Evolutionary conservation across 2,113 vertebrate species (phyloP), one percentile per base, ranked within the genome.

Genomic region (Numenius arquata): DNA sequence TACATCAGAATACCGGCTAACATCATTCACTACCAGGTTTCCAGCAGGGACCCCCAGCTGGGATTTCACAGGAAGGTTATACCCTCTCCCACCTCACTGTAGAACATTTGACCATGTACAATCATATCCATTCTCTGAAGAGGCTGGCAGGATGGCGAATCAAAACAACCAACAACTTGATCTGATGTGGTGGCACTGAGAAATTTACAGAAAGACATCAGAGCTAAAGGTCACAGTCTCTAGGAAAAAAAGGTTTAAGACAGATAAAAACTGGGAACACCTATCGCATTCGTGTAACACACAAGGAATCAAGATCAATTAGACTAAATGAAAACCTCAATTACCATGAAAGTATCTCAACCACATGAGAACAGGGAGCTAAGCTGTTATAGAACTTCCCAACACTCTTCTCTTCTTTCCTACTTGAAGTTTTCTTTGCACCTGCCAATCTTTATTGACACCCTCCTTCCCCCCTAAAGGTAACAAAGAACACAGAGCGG

Each of bases 301-400:
- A 73, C 7, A 32, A 85, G 16, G 40, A 88, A 65, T 83, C 23
- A 61, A 86, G 45, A 85, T 36, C n/a, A 82, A 50, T 48, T 6
- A 66, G 13, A 71, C 9, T 59, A 78, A 66, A 91, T 6, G 1
- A 89, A 94, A 85, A 55, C 23, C 12, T 79, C 23, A 55, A 5
- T 34, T 82, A 61, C 43, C 26, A 52, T 8, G 4, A 30, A 74
- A 62, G 14, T 38, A 78, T 25, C 53, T 74, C 48, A 85, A 45
- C 15, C 36, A 70, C 0, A 0, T 5, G 34, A 73, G 18, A 85
- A 63, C 1, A 12, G 2, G 30, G n/a, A 87, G 15, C 12, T 40
- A 85, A 85, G 66, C 17, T 76, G 12, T 45, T 48, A 8, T 8
- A 76, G 16, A 89, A 53, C 16, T 77, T 93, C 15, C 19, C 47